Evolutionary conservation across 2,888 invertebrate genomes (phyloP).

Genomic region (Caenorhabditis parvicauda): DNA sequence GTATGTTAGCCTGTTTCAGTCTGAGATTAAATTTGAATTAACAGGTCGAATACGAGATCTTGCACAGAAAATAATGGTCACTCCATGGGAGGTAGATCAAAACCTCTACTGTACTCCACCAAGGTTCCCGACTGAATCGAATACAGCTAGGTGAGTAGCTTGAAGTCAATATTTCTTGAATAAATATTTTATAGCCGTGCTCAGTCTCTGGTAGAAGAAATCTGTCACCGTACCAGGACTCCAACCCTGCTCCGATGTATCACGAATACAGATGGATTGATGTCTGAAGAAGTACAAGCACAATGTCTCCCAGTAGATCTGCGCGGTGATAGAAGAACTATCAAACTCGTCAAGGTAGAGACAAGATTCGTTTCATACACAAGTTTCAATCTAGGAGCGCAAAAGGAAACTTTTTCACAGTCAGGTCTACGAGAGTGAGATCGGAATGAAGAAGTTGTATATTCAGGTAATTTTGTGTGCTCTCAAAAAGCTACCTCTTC

Average conservation of each 20-base stretch:
- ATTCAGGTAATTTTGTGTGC: slow-evolving; percentile 63
- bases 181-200: slow-evolving; percentile 9
- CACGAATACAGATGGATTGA: slow-evolving; percentile 63
- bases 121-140: slow-evolving; percentile 27
- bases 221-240: slow-evolving; percentile 30
- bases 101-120: slow-evolving; percentile 57
- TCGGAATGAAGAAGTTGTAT: slow-evolving; percentile 71
- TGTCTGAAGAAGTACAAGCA: slow-evolving; percentile 66
- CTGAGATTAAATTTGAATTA: neutral
- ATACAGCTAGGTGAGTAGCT: slow-evolving; percentile 9
- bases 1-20: slow-evolving; percentile 6
- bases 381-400: slow-evolving; percentile 67
- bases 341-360: slow-evolving; percentile 69
- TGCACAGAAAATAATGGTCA: slow-evolving; percentile 62
- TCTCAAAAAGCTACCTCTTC: neutral
- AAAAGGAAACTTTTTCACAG: slow-evolving; percentile 72
- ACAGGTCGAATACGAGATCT: slow-evolving; percentile 58
- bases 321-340: slow-evolving; percentile 69
- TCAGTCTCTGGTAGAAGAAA: slow-evolving; percentile 33
- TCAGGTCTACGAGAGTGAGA: slow-evolving; percentile 71
- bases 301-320: slow-evolving; percentile 70
- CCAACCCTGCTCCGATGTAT: slow-evolving; percentile 48
- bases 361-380: neutral
- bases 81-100: slow-evolving; percentile 61
- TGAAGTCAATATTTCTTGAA: slow-evolving; percentile 1